phyloP scores from a whole-genome alignment of 2,888 invertebrate species.

The Glyphotaelius pellucidus region DNA sequence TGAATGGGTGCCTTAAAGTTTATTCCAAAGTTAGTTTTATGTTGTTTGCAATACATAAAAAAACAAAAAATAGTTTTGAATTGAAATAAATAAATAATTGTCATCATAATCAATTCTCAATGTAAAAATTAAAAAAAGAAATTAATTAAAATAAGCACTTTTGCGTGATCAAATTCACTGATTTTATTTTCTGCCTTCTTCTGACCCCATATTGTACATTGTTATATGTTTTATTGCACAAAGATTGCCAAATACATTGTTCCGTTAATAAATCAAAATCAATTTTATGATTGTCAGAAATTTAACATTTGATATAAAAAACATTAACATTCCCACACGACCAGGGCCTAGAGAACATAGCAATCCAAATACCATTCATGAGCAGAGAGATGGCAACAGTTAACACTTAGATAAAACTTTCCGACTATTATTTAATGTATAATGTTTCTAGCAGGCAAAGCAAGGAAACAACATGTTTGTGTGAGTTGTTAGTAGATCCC shows the following conservation, averaged over 20 bases:
- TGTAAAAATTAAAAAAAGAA: background rate
- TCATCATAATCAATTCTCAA: too few species aligned
- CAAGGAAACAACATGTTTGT: background rate
- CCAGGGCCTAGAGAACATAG: background rate
- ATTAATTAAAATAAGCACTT: background rate
- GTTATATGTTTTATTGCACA: background rate
- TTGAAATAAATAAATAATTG: too few species aligned
- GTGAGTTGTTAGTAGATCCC: background rate
- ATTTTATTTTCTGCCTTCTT: background rate
- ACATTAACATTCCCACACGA: background rate
- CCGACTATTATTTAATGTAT: background rate
- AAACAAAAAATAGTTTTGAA: too few species aligned
- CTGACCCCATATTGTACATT: background rate
- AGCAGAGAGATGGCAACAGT: conserved; percentile 3
- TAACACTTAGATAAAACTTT: conserved; percentile 2
- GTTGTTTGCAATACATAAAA: background rate
- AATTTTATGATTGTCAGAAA: background rate
- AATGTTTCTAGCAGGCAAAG: background rate
- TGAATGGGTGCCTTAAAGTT: background rate
- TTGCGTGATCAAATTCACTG: background rate
- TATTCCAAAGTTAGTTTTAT: background rate
- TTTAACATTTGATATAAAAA: background rate
- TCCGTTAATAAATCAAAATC: background rate
- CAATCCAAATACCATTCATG: conserved; percentile 17
- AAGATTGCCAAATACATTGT: conserved; percentile 6